A percentile compares a stretch with the other conserved stretches of the same genome.
phyloP scores from a whole-genome alignment of 2,113 vertebrate genomes.

The Corvus hawaiiensis region DNA sequence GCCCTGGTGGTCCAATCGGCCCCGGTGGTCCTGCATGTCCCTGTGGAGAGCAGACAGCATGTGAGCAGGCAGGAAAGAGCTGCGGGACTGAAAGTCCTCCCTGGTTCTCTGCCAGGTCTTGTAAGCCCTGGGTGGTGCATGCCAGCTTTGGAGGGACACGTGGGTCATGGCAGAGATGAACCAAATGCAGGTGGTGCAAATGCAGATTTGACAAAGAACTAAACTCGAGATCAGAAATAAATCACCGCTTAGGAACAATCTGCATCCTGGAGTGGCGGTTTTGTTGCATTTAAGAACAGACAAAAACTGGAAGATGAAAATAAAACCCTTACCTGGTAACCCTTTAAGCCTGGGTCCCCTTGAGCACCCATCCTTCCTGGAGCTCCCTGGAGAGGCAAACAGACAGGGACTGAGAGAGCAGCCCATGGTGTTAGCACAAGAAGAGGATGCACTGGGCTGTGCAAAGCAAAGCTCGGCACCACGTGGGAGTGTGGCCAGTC shows the following conservation, averaged over 20 bases:
- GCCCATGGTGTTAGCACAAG: not conserved
- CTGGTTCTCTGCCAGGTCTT: not conserved
- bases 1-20: conserved; percentile 84
- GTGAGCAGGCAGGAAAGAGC: not conserved
- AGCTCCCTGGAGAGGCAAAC: conserved; percentile 76
- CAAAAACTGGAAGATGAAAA: not conserved
- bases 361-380: conserved; percentile 92
- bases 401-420: not conserved
- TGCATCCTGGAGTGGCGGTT: not conserved
- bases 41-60: conserved; percentile 63
- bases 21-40: conserved; percentile 87
- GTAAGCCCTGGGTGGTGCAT: not conserved
- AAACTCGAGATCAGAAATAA: not conserved
- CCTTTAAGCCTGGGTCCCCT: conserved; percentile 89
- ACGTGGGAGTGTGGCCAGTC: not conserved
- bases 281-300: not conserved
- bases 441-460: not conserved
- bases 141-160: not conserved
- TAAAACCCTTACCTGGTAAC: conserved; percentile 82
- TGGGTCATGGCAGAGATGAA: not conserved
- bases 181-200: not conserved
- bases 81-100: not conserved
- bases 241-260: not conserved
- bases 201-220: not conserved
- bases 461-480: not conserved